phyloP scores from a whole-genome alignment of 2,113 vertebrate species.

The Bubo bubo region DNA sequence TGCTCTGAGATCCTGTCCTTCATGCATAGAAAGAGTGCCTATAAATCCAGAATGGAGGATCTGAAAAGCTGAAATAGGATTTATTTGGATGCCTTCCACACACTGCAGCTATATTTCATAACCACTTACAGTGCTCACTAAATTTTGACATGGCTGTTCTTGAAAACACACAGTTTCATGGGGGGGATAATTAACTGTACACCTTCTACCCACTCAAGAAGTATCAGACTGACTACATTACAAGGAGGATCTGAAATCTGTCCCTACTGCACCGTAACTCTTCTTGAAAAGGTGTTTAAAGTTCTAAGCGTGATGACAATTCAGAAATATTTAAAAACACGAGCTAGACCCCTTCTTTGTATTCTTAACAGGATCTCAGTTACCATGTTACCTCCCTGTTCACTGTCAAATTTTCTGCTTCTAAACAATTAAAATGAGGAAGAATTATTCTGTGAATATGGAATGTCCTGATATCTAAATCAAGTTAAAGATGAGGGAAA shows the following conservation, averaged over 20 bases:
- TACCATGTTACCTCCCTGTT: neutral
- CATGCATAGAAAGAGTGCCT: neutral
- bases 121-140: conserved; percentile 28
- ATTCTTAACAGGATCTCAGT: neutral
- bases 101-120: conserved; percentile 56
- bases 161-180: neutral
- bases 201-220: conserved; percentile 1
- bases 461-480: neutral
- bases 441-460: neutral
- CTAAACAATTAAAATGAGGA: neutral
- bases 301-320: neutral
- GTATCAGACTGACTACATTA: neutral
- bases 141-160: conserved; percentile 23
- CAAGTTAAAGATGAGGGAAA: neutral
- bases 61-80: conserved; percentile 39
- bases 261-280: neutral
- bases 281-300: neutral
- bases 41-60: conserved; percentile 53
- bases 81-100: conserved; percentile 64
- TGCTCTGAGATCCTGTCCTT: conserved; percentile 42
- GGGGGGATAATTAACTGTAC: neutral
- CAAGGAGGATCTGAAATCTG: neutral
- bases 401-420: neutral
- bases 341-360: neutral
- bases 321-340: neutral